A percentile compares a stretch with the other conserved stretches of the same genome.
Conservation (phyloP, 2,888 invertebrate genomes). For the Caenorhabditis japonica region DNA sequence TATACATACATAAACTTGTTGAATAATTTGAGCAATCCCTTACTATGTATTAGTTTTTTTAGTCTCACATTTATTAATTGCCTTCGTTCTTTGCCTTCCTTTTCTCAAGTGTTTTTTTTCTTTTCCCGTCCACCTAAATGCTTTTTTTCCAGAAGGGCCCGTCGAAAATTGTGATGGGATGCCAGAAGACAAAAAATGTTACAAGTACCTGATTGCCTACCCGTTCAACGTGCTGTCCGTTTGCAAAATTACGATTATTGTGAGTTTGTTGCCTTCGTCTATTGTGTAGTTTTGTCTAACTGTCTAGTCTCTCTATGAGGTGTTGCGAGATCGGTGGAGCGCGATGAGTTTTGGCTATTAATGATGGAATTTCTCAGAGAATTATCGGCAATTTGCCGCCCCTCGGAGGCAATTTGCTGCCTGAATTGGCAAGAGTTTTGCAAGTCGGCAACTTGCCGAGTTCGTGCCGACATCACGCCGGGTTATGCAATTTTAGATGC, state of each 20-base stretch:
- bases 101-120: background rate
- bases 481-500: no score
- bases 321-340: no score
- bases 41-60: slow-evolving; percentile 3
- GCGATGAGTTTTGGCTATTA: no score
- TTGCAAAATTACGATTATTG: slow-evolving; percentile 39
- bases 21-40: slow-evolving; percentile 47
- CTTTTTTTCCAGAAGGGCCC: background rate
- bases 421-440: no score
- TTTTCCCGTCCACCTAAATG: background rate
- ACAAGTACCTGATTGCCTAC: slow-evolving; percentile 52
- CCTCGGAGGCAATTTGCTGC: no score
- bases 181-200: slow-evolving; percentile 47
- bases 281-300: no score
- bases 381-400: no score
- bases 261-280: no score
- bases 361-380: no score
- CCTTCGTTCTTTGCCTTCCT: slow-evolving; percentile 9
- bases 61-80: slow-evolving; percentile 33
- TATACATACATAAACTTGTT: slow-evolving; percentile 24
- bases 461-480: no score
- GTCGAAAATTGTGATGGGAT: slow-evolving; percentile 38
- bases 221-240: slow-evolving; percentile 50
- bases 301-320: no score
- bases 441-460: no score